Percentiles rank a stretch among this genome's conserved stretches.
These are phyloP conservation scores for Drosophila insularis DNA, from an alignment of 1,140 invertebrate genomes.

Conservation along the genomic window DNA sequence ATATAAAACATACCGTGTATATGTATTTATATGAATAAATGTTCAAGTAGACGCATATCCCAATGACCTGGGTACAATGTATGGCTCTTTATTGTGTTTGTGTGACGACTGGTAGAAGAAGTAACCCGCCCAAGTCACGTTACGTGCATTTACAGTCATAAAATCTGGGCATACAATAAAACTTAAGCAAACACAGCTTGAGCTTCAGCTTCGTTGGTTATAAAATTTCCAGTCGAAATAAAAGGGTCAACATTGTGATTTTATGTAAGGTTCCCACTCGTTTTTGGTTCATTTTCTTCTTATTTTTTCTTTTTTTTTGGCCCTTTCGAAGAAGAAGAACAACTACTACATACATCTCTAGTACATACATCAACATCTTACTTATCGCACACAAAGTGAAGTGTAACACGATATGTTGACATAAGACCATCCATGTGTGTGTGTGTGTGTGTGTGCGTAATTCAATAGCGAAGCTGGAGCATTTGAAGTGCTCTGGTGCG, in stretches of 20 bases:
- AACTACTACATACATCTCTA: constrained; percentile 14
- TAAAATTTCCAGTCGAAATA: constrained; percentile 60
- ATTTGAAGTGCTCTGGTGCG: constrained; percentile 57
- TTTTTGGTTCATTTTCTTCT: constrained; percentile 1
- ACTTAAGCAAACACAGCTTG: constrained; percentile 55
- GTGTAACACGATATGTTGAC: constrained; percentile 68
- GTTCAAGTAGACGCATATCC: constrained; percentile 17
- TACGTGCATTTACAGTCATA: constrained; percentile 50
- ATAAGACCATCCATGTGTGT: constrained; percentile 27
- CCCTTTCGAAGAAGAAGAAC: neutral
- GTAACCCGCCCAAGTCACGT: constrained; percentile 14
- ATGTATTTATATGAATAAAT: neutral
- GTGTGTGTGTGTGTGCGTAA: constrained; percentile 37
- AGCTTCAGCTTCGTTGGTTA: constrained; percentile 40
- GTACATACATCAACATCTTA: constrained; percentile 43
- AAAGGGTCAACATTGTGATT: constrained; percentile 69
- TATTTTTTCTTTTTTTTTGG: neutral
- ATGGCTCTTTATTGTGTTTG: constrained; percentile 27
- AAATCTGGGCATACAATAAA: constrained; percentile 65
- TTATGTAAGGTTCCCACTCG: constrained; percentile 28
- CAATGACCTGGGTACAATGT: constrained; percentile 17
- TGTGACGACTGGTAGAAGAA: constrained; percentile 19
- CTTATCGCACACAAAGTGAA: constrained; percentile 61
- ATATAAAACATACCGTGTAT: too few relatives aligned
- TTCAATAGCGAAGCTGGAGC: constrained; percentile 51